phyloP scores from a whole-genome alignment of 2,113 vertebrate species.

The Megaceryle maxima region DNA sequence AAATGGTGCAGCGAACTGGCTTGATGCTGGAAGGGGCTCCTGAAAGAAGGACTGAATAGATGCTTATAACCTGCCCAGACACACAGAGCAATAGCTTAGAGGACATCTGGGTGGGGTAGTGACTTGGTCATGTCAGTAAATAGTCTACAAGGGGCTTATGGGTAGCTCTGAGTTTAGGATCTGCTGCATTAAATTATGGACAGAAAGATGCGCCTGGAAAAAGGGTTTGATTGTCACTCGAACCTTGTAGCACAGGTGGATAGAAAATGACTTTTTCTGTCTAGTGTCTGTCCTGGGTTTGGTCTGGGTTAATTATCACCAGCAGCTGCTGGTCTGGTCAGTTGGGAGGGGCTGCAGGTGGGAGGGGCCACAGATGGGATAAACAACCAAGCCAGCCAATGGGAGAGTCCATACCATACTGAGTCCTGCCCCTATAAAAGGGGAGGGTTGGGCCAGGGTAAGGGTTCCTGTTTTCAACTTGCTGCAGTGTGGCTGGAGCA shows the following conservation, averaged over 20 bases:
- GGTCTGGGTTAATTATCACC: too few species aligned
- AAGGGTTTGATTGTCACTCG: neutral
- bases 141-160: neutral
- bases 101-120: too few species aligned
- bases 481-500: too few species aligned
- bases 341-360: too few species aligned
- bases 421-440: too few species aligned
- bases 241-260: neutral
- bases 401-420: too few species aligned
- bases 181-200: neutral
- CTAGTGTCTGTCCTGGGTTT: too few species aligned
- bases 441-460: too few species aligned
- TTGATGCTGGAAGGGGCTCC: slow-evolving; percentile 13
- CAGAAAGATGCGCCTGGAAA: neutral
- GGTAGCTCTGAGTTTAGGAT: neutral
- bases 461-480: too few species aligned
- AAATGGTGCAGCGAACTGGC: slow-evolving; percentile 66
- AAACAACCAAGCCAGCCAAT: too few species aligned
- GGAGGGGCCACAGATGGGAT: too few species aligned
- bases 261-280: neutral
- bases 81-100: neutral
- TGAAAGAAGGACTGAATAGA: neutral
- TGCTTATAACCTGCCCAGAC: neutral
- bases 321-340: too few species aligned
- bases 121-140: neutral